phyloP scores from a whole-genome alignment of 2,888 invertebrate species.

The Acanthopleura granulata region DNA sequence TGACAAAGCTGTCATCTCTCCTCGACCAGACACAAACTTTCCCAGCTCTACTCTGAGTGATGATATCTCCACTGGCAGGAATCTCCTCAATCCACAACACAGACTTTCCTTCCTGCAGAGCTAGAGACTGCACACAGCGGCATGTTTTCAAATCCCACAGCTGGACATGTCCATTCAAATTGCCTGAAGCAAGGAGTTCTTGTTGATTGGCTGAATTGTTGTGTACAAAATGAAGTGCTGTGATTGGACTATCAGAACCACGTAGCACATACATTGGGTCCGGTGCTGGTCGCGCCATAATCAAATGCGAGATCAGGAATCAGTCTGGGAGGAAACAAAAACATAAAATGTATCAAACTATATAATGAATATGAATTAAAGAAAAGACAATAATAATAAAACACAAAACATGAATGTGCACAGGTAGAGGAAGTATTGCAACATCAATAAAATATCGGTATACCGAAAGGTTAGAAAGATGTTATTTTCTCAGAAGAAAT shows the following conservation, averaged over 20 bases:
- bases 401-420: too few species aligned
- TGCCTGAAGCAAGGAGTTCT: constrained; percentile 40
- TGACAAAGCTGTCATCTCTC: constrained; percentile 29
- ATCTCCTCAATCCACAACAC: constrained; percentile 43
- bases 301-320: neutral
- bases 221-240: constrained; percentile 33
- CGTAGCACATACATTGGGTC: constrained; percentile 42
- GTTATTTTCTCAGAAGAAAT: too few species aligned
- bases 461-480: too few species aligned
- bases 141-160: constrained; percentile 42
- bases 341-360: neutral
- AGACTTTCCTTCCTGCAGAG: constrained; percentile 33
- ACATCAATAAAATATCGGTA: too few species aligned
- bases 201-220: neutral
- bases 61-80: constrained; percentile 26
- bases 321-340: neutral
- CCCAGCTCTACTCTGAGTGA: constrained; percentile 58
- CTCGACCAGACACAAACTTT: constrained; percentile 40
- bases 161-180: constrained; percentile 41
- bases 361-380: too few species aligned
- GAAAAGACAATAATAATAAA: too few species aligned
- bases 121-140: constrained; percentile 29
- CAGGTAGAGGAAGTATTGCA: too few species aligned
- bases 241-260: constrained; percentile 39
- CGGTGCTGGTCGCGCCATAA: constrained; percentile 26